Conservation (phyloP, 2,888 invertebrate genomes). For the Agrochola lychnidis region DNA sequence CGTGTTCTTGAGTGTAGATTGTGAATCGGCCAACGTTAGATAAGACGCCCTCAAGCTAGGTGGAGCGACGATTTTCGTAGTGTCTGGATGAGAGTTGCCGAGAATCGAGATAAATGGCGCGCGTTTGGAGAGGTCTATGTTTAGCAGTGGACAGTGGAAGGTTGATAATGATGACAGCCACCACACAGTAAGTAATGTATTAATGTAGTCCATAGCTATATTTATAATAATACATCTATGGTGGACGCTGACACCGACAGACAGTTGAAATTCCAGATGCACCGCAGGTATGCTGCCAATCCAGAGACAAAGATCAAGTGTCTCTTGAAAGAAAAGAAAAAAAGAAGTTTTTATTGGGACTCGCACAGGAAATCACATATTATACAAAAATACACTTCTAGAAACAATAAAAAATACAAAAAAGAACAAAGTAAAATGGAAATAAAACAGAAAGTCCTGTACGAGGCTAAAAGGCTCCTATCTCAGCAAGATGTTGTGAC, state of each 20-base stretch:
- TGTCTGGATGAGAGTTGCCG: not conserved
- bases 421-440: no score
- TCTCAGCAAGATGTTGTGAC: no score
- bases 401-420: no score
- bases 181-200: no score
- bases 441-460: no score
- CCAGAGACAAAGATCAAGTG: not conserved
- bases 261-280: not conserved
- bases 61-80: not conserved
- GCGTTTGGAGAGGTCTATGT: not conserved
- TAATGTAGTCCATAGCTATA: not conserved
- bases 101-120: not conserved
- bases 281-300: no score
- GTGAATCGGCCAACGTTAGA: not conserved
- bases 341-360: no score
- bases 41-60: not conserved
- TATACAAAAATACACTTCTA: no score
- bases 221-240: no score
- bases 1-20: not conserved
- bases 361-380: no score
- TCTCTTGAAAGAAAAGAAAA: not conserved
- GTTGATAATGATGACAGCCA: not conserved
- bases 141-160: not conserved
- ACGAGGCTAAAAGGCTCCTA: no score
- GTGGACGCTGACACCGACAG: not conserved